These are phyloP conservation scores for Magallana gigas DNA, from an alignment of 1,140 invertebrate genomes.

Conservation along the genomic window DNA sequence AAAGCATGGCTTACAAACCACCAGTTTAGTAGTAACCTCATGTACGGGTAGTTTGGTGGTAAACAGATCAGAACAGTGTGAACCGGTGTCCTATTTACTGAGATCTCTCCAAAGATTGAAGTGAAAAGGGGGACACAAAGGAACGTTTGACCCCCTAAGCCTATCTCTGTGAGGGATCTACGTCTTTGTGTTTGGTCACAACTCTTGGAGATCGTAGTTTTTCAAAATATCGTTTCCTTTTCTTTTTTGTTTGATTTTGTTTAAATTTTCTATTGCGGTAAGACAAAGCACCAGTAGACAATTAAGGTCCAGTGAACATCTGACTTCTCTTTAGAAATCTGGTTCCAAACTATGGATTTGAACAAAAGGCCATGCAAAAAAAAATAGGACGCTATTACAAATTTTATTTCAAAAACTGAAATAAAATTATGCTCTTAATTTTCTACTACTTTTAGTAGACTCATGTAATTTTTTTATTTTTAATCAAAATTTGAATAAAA, in stretches of 20 bases:
- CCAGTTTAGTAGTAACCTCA: neutral
- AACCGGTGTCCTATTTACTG: constrained; percentile 20
- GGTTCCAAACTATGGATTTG: neutral
- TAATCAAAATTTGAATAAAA: no score
- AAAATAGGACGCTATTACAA: neutral
- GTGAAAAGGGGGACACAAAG: constrained; percentile 21
- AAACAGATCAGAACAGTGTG: constrained; percentile 24
- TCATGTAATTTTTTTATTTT: no score
- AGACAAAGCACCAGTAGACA: neutral
- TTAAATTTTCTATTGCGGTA: neutral
- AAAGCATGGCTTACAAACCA: no score
- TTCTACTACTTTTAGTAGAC: no score
- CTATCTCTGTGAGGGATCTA: neutral
- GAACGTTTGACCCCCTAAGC: constrained; percentile 1
- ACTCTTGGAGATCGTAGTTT: constrained; percentile 11
- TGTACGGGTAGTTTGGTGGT: neutral
- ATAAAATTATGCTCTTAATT: no score
- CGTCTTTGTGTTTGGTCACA: constrained; percentile 25
- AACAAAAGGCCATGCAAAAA: constrained; percentile 9
- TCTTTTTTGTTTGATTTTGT: neutral
- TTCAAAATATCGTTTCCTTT: neutral
- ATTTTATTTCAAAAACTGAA: neutral
- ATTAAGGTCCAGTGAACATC: neutral
- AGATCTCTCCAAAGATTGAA: constrained; percentile 16
- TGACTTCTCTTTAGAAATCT: neutral